Evolutionary conservation across 2,113 vertebrate genomes (phyloP).

Genomic region (Equus quagga): DNA sequence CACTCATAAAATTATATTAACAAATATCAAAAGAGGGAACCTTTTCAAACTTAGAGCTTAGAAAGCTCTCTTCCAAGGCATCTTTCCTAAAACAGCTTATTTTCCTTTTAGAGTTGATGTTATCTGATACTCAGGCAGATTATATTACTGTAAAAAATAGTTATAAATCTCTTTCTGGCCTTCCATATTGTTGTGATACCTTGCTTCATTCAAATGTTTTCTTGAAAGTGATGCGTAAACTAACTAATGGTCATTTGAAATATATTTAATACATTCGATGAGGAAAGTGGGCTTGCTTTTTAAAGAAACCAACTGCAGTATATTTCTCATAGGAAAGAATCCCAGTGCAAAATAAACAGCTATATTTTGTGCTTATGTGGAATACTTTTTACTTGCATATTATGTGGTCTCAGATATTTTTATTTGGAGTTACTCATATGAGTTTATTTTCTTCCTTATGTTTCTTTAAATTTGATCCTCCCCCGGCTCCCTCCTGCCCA

Average conservation of each 20-base stretch:
- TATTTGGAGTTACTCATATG: neutral
- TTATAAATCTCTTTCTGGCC: neutral
- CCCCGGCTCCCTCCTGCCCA: too few species aligned
- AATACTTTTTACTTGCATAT: slow-evolving; percentile 42
- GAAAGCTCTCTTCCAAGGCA: neutral
- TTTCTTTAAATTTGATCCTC: neutral
- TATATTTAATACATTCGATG: neutral
- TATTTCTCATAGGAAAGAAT: slow-evolving; percentile 24
- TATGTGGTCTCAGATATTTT: neutral
- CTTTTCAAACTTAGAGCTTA: neutral
- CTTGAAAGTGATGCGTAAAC: neutral
- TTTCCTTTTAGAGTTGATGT: slow-evolving; percentile 42
- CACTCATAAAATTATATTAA: neutral
- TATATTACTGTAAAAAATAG: slow-evolving; percentile 19
- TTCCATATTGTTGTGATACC: neutral
- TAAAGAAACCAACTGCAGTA: neutral
- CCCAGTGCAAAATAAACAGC: neutral
- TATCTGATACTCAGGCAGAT: neutral
- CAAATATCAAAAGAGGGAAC: neutral
- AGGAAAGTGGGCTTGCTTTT: neutral
- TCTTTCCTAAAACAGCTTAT: neutral
- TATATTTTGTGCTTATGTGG: neutral
- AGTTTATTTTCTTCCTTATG: slow-evolving; percentile 27
- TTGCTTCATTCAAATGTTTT: slow-evolving; percentile 9
- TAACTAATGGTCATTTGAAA: slow-evolving; percentile 28